Evolutionary conservation across 2,888 invertebrate genomes (phyloP).

Genomic region (Poecilus cupreus): DNA sequence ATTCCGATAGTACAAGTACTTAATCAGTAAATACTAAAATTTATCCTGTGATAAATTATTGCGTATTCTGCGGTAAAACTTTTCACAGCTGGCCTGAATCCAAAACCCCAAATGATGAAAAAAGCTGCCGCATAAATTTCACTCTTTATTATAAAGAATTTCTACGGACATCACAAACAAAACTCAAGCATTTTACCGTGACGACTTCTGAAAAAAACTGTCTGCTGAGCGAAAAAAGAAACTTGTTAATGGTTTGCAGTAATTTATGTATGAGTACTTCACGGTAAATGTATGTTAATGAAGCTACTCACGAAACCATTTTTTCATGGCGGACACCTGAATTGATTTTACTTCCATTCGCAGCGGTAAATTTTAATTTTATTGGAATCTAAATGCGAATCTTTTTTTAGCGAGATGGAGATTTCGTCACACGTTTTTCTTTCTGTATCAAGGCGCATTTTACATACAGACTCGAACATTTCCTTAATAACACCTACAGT

Average conservation of each 20-base stretch:
- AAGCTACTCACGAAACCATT: slow-evolving; percentile 21
- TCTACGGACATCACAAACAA: slow-evolving; percentile 15
- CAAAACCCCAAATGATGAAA: background rate
- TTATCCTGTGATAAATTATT: no score
- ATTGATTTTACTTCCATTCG: slow-evolving; percentile 18
- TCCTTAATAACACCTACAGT: no score
- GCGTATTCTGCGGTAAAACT: background rate
- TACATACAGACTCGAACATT: no score
- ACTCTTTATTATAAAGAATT: slow-evolving; percentile 28
- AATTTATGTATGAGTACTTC: slow-evolving; percentile 25
- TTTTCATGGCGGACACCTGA: background rate
- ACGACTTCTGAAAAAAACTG: slow-evolving; percentile 30
- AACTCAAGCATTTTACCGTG: slow-evolving; percentile 11
- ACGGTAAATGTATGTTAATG: slow-evolving; percentile 33
- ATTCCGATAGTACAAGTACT: no score
- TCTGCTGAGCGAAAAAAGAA: slow-evolving; percentile 24
- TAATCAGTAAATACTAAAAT: no score
- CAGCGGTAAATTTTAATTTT: background rate
- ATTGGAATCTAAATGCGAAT: background rate
- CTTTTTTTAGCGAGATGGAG: no score
- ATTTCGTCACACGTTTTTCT: no score
- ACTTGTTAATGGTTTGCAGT: slow-evolving; percentile 29
- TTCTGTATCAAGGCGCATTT: no score
- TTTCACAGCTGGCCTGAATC: slow-evolving; percentile 18
- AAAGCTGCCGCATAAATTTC: slow-evolving; percentile 20